These are phyloP conservation scores for Drosophila guanche DNA, from an alignment of 1,140 invertebrate genomes.

Conservation along the genomic window DNA sequence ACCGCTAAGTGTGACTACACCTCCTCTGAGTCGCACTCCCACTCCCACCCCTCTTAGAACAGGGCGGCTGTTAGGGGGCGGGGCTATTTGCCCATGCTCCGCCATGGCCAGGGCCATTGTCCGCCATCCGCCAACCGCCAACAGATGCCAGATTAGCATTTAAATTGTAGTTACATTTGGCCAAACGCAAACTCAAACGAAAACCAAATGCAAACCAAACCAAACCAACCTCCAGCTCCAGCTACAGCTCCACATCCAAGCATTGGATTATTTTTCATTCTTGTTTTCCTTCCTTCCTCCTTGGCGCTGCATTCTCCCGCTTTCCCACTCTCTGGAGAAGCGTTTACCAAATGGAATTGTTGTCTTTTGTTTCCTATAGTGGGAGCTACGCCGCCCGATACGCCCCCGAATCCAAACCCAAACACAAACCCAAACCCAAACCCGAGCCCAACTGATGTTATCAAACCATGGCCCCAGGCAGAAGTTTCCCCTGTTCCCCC, in stretches of 20 bases:
- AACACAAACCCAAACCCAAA: neutral
- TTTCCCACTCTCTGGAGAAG: conserved; percentile 42
- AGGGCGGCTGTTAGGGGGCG: conserved; percentile 46
- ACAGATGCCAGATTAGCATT: conserved; percentile 80
- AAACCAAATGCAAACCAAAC: conserved; percentile 37
- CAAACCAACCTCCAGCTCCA: conserved; percentile 37
- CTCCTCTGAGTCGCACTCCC: conserved; percentile 3
- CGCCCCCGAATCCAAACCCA: neutral
- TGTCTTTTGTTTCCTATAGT: conserved; percentile 68
- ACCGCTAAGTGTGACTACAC: conserved; percentile 33
- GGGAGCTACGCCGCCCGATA: conserved; percentile 41
- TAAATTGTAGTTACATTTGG: conserved; percentile 80
- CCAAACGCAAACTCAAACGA: conserved; percentile 50
- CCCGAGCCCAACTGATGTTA: conserved; percentile 58
- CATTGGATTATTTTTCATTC: conserved; percentile 75
- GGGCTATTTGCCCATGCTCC: conserved; percentile 66
- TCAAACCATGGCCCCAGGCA: conserved; percentile 64
- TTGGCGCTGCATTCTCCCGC: conserved; percentile 51
- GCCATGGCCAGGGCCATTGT: conserved; percentile 22
- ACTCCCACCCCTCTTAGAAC: neutral
- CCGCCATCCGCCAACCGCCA: conserved; percentile 64
- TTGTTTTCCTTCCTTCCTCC: conserved; percentile 37
- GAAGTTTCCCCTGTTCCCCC: conserved; percentile 52
- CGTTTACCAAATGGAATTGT: conserved; percentile 80
- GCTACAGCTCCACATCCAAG: conserved; percentile 50